Percentiles rank a stretch among this genome's conserved stretches.
These are phyloP conservation scores for Listrodromus nycthemerus DNA, from an alignment of 2,888 invertebrate species.

Conservation along the genomic window DNA sequence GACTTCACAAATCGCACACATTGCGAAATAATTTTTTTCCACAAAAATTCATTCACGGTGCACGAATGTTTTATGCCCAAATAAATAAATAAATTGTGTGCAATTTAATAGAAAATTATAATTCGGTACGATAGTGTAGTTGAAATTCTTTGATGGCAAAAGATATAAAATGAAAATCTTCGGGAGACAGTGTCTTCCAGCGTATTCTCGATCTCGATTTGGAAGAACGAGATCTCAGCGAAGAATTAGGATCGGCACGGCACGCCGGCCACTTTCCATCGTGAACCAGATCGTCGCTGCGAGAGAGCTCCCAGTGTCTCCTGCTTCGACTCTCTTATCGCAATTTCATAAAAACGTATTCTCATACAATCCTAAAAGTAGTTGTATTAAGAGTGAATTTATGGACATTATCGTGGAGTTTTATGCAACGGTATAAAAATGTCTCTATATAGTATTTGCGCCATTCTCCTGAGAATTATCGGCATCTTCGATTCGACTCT, in stretches of 20 bases:
- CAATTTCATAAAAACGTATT: conserved; percentile 29
- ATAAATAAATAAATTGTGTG: background rate
- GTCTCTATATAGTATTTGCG: too few relatives aligned
- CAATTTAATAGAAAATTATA: background rate
- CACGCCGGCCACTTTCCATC: conserved; percentile 73
- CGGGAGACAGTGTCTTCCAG: conserved; percentile 13
- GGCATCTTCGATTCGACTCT: too few relatives aligned
- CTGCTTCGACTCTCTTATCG: conserved; percentile 30
- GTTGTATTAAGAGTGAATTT: too few relatives aligned
- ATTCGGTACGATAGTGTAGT: background rate
- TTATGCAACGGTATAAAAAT: too few relatives aligned
- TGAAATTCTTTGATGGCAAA: background rate
- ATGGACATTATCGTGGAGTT: too few relatives aligned
- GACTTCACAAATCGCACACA: background rate
- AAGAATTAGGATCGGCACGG: conserved; percentile 72
- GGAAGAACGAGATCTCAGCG: conserved; percentile 63
- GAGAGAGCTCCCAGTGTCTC: conserved; percentile 44
- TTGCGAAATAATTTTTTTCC: background rate
- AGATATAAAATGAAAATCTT: conserved; percentile 8
- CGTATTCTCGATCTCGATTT: conserved; percentile 63
- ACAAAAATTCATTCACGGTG: background rate
- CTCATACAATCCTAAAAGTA: background rate
- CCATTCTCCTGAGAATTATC: too few relatives aligned
- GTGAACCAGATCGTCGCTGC: conserved; percentile 73
- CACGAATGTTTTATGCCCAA: background rate